Evolutionary conservation across 1,140 invertebrate species (phyloP).

Genomic region (Vanessa tameamea): DNA sequence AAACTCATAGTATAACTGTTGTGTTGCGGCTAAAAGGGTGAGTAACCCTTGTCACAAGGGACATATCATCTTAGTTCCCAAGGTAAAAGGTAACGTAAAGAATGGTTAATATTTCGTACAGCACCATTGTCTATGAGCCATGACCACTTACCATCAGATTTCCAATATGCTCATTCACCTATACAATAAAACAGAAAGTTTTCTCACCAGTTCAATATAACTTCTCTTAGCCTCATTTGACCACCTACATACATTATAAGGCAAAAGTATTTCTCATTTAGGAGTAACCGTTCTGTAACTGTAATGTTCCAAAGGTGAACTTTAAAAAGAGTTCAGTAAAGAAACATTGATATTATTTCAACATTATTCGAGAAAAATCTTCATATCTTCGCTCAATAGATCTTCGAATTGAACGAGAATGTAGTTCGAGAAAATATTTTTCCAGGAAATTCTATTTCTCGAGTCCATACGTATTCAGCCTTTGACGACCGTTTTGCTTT

Average conservation of each 20-base stretch:
- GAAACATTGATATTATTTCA: conserved; percentile 24
- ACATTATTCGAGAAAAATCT: conserved; percentile 23
- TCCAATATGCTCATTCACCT: too few relatives aligned
- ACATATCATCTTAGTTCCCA: too few relatives aligned
- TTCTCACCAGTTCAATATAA: too few relatives aligned
- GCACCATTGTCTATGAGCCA: too few relatives aligned
- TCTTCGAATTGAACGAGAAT: conserved; percentile 23
- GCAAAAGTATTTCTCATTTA: neutral
- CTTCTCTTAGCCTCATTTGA: neutral
- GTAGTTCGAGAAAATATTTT: conserved; percentile 15
- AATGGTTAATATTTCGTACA: too few relatives aligned
- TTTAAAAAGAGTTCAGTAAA: conserved; percentile 4
- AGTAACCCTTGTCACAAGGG: too few relatives aligned
- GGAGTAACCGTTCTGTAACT: neutral
- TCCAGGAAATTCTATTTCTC: conserved; percentile 17
- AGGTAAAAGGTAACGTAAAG: too few relatives aligned
- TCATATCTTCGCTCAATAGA: conserved; percentile 22
- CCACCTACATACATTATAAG: neutral
- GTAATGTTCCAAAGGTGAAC: neutral
- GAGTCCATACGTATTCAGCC: neutral
- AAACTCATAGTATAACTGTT: too few relatives aligned
- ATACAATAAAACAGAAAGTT: too few relatives aligned
- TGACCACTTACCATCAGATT: too few relatives aligned
- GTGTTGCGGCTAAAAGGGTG: too few relatives aligned
- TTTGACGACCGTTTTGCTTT: neutral